phyloP scores from a whole-genome alignment of 2,888 invertebrate genomes.

The Halictus quadricinctus region DNA sequence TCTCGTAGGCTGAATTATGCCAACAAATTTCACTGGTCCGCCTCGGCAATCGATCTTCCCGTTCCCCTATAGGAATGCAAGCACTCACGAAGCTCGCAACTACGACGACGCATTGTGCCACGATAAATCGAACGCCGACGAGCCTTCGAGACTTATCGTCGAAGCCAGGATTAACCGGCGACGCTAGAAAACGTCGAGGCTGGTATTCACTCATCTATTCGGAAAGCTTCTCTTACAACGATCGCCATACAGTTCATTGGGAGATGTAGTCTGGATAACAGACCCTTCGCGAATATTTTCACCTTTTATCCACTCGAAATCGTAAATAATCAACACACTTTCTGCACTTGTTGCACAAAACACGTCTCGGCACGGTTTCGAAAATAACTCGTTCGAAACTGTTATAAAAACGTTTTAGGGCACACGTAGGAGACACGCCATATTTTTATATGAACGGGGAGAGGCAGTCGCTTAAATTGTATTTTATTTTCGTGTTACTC shows the following conservation, averaged over 20 bases:
- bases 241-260: conserved; percentile 15
- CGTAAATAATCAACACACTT: background rate
- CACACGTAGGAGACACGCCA: too few species aligned
- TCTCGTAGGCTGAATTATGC: conserved; percentile 58
- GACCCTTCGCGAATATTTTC: conserved; percentile 8
- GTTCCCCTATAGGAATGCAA: conserved; percentile 48
- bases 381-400: background rate
- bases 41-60: conserved; percentile 61
- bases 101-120: conserved; percentile 67
- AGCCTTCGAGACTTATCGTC: conserved; percentile 61
- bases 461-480: too few species aligned
- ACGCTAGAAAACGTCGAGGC: conserved; percentile 53
- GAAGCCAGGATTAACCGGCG: conserved; percentile 58
- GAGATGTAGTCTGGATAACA: background rate
- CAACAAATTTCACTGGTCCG: conserved; percentile 63
- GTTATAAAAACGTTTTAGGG: too few species aligned
- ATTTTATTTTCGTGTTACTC: too few species aligned
- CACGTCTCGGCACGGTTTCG: background rate
- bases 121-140: conserved; percentile 67
- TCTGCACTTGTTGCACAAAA: background rate
- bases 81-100: conserved; percentile 60
- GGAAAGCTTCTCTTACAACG: conserved; percentile 29
- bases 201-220: conserved; percentile 43
- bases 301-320: background rate
- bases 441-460: too few species aligned